Conservation (phyloP, 2,797 vertebrate species). For the Gallinago solitaria region DNA sequence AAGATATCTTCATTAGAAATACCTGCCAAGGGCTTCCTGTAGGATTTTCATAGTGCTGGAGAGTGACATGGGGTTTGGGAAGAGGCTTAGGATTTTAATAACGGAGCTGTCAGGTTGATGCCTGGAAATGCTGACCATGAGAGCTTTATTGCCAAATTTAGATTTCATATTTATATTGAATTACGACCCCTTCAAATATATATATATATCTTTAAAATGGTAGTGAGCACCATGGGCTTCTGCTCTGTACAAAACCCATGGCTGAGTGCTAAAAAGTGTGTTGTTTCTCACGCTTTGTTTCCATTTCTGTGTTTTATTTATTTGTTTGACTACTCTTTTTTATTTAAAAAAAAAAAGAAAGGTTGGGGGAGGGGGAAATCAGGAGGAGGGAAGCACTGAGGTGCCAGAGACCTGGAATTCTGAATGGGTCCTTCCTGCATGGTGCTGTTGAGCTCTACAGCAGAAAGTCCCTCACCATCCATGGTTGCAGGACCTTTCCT, state of each 20-base stretch:
- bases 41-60: not conserved
- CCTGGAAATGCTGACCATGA: constrained; percentile 24
- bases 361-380: not conserved
- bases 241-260: not conserved
- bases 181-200: constrained; percentile 32
- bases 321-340: not conserved
- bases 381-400: not conserved
- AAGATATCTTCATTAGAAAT: constrained; percentile 40
- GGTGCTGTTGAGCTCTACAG: not conserved
- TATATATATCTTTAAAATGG: not conserved
- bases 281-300: not conserved
- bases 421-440: not conserved
- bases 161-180: constrained; percentile 47
- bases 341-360: not conserved
- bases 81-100: constrained; percentile 58
- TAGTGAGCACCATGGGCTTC: not conserved
- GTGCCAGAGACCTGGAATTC: not conserved
- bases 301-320: not conserved
- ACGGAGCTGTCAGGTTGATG: constrained; percentile 61
- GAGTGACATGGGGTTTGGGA: constrained; percentile 6
- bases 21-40: constrained; percentile 17
- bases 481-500: not conserved
- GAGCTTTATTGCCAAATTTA: constrained; percentile 48
- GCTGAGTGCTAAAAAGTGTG: not conserved
- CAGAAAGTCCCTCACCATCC: not conserved